Evolutionary conservation across 2,113 vertebrate genomes (phyloP), one percentile per base, ranked within the genome.

Genomic region (Phalacrocorax pelagicus): DNA sequence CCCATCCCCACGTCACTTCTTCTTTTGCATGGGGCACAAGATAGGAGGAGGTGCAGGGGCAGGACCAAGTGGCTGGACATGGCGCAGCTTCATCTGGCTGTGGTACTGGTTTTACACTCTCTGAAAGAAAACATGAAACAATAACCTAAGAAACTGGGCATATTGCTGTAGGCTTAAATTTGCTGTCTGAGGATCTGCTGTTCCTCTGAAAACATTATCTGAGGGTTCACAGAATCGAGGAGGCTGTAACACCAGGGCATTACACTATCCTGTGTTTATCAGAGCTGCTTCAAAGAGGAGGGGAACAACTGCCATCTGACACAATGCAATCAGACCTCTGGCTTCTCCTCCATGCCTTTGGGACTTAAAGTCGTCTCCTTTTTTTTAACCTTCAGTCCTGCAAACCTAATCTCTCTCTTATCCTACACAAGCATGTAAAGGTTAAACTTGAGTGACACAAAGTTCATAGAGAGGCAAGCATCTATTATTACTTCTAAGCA

Each of bases 371-470:
- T 51, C 18, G 71, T 54, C 72, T 69, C 40, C 36, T 75, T 66
- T 65, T 83, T 90, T 90, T 87, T 86, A 95, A 81, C 90, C 82
- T 93, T 88, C 80, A 84, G 40, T 79, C 58, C 77, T 74, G 81
- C 57, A 94, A 81, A 92, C 69, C 63, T 94, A 95, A 92, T 95
- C 88, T 90, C 26, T 81, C 88, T 93, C 85, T 93, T 93, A 94
- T 90, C 91, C 92, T 94, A 81, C 65, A 93, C 51, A 86, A 83
- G 72, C 80, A 91, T 91, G 70, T 95, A 94, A 94, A 97, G 95
- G 92, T 96, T 97, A 95, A 92, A 67, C 83, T 54, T 85, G 91
- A 92, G 61, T 95, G 90, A 91, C 94, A 96, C 36, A 61, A 87
- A 93, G 92, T 96, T 96, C 96, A 89, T 81, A 69, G 69, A 1